Conservation (phyloP, 2,113 vertebrate species). For the Ctenodactylus gundi region DNA sequence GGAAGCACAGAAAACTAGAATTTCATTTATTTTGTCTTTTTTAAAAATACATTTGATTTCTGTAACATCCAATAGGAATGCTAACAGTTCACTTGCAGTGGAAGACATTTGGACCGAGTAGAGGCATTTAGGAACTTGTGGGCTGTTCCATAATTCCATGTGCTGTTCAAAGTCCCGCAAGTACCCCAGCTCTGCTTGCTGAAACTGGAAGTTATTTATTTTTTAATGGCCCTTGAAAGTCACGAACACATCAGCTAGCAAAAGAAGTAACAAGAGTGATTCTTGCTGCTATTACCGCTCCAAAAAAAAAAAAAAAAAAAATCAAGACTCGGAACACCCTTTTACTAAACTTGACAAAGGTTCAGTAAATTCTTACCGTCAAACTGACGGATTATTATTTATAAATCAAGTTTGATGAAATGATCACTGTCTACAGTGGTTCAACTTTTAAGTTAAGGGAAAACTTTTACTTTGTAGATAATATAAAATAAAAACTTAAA, state of each 20-base stretch:
- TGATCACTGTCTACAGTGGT: slow-evolving; percentile 93
- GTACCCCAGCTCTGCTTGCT: slow-evolving; percentile 91
- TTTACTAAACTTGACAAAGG: slow-evolving; percentile 93
- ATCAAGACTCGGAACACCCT: slow-evolving; percentile 92
- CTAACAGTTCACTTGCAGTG: slow-evolving; percentile 95
- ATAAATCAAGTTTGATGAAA: slow-evolving; percentile 96
- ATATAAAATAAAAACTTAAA: slow-evolving; percentile 99
- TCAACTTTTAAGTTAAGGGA: slow-evolving; percentile 99
- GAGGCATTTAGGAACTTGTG: slow-evolving; percentile 87
- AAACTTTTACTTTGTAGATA: slow-evolving; percentile 99
- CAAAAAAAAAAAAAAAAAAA: slow-evolving; percentile 77
- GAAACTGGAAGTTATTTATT: slow-evolving; percentile 97
- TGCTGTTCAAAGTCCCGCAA: slow-evolving; percentile 86
- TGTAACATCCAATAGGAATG: slow-evolving; percentile 95
- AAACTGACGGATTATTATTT: slow-evolving; percentile 96
- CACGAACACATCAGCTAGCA: slow-evolving; percentile 94
- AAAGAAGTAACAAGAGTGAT: slow-evolving; percentile 98
- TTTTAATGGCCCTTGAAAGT: slow-evolving; percentile 96
- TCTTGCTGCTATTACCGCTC: slow-evolving; percentile 95
- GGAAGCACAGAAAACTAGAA: slow-evolving; percentile 90
- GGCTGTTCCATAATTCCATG: slow-evolving; percentile 86
- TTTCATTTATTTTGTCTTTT: slow-evolving; percentile 88
- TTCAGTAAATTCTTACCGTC: slow-evolving; percentile 92
- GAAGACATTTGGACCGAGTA: slow-evolving; percentile 88
- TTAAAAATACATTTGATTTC: slow-evolving; percentile 83